Evolutionary conservation across 64 coral and sea anemone genomes (phyloP), one percentile per base, ranked within the genome.

Genomic region (Hydrozoanthus tunicans): DNA sequence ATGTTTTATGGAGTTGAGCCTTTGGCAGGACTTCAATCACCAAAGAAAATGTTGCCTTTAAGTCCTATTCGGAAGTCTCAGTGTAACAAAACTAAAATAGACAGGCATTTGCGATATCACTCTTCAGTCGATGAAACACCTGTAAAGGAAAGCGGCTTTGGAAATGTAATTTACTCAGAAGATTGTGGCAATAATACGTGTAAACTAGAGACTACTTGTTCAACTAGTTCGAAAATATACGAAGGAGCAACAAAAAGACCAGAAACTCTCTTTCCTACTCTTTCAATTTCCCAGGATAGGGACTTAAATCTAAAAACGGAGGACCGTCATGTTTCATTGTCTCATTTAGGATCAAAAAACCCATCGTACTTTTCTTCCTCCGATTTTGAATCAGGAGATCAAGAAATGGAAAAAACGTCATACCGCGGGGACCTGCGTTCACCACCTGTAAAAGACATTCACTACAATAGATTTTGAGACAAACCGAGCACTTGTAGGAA

Each of bases 401-500:
- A 73, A 88, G 70, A 56, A 25, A 43, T 56, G 17, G 25, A 9
- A 27, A 59, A 72, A 58, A 25, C 67, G 51, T 75, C 84, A 61
- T 61, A 88, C 69, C 66, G 56, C 11, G 65, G 10, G 9, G 69
- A 88, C 54, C 24, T 88, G 12, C 11, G 54, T 15, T 88, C 84
- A 75, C 84, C 84, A 60, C 84, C 84, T 51, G 84, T 88, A 43
- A 88, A 88, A 88, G 84, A 88, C 23, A 70, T 88, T 13, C n/a
- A 58, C 61, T 88, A 61, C 12, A 88, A 26, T 61, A 51, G 60
- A n/a, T 64, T 76, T 76, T 76, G 25, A 75, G 72, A 51, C 26
- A 10, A 43, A 43, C 32, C 32, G 32, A 43, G 32, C 32, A 43
- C 32, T 43, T 43, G 32, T 43, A 43, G 32, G 32, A 43, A 43